Percentiles rank a stretch among this genome's conserved stretches.
phyloP scores from a whole-genome alignment of 2,113 vertebrate genomes.

The Panthera tigris region DNA sequence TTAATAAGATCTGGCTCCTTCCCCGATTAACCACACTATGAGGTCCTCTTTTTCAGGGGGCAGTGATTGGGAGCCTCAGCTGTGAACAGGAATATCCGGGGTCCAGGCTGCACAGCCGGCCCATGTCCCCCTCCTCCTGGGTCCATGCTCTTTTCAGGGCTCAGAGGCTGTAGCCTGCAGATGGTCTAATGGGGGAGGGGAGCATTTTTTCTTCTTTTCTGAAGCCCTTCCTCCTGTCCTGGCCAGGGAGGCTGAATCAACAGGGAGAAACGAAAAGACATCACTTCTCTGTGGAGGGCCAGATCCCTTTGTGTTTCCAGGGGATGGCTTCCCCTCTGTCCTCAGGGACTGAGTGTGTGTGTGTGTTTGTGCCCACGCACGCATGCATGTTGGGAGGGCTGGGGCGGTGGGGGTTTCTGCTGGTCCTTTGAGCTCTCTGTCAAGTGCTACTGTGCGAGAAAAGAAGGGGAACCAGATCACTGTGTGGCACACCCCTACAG shows the following conservation, averaged over 20 bases:
- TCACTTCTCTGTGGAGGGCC: neutral
- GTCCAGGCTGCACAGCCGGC: neutral
- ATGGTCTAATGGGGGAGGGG: neutral
- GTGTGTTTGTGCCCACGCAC: fast-evolving
- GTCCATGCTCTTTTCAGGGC: neutral
- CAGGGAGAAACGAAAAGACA: neutral
- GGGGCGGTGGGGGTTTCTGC: neutral
- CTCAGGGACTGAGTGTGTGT: neutral
- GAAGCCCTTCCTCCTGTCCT: neutral
- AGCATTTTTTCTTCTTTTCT: neutral
- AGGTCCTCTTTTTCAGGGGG: neutral
- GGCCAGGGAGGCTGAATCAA: neutral
- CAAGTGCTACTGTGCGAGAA: neutral
- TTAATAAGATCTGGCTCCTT: neutral
- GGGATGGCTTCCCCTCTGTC: neutral
- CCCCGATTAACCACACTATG: fast-evolving
- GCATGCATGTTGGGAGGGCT: neutral
- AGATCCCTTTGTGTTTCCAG: neutral
- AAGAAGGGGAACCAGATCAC: neutral
- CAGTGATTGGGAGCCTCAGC: neutral
- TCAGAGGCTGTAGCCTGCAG: neutral
- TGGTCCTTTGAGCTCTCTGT: neutral
- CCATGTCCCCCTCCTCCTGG: neutral
- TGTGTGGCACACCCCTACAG: neutral
- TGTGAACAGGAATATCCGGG: neutral